Evolutionary conservation across 2,797 vertebrate genomes (phyloP), one percentile per base, ranked within the genome.

Genomic region (Furcifer pardalis): DNA sequence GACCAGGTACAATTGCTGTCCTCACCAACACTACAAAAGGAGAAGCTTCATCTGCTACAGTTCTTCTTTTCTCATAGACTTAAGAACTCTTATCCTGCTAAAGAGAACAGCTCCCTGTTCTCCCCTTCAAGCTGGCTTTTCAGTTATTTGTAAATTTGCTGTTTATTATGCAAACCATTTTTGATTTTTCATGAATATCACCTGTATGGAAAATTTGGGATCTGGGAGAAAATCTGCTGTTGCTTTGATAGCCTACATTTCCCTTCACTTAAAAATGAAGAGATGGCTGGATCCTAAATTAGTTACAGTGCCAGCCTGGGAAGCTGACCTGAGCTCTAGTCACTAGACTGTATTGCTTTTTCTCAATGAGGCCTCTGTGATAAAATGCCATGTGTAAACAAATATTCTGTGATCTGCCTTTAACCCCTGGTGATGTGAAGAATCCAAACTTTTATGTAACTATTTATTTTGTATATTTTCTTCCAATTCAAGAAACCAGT

Each of bases 401-500:
- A 62, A 37, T 30, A 2, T 17, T 12, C 35, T 77, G 30, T 49
- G 17, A 69, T 13, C n/a, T 80, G 66, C 66, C 66, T 69, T 77
- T 42, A 72, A 59, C 10, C 7, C 19, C 19, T 21, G 66, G 79
- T n/a, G 35, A 35, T 46, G 74, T 73, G 59, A 81, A 87, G 79
- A 72, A 42, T 35, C n/a, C 66, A 77, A 30, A 44, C 3, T 75
- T 56, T 49, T 32, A 65, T 56, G 23, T 23, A 63, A 42, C 52
- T 66, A 56, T 84, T 73, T 81, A 72, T 84, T 81, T 72, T 87
- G 66, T 77, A 65, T 81, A 84, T 81, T 73, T 30, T 87, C 77
- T 78, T 27, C 35, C 68, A 59, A 81, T 66, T 71, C 30, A 72
- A 37, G 23, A 49, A 87, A 71, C 25, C 21, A 52, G 52, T 59